phyloP scores from a whole-genome alignment of 2,797 vertebrate species.

The Selene dorsalis region DNA sequence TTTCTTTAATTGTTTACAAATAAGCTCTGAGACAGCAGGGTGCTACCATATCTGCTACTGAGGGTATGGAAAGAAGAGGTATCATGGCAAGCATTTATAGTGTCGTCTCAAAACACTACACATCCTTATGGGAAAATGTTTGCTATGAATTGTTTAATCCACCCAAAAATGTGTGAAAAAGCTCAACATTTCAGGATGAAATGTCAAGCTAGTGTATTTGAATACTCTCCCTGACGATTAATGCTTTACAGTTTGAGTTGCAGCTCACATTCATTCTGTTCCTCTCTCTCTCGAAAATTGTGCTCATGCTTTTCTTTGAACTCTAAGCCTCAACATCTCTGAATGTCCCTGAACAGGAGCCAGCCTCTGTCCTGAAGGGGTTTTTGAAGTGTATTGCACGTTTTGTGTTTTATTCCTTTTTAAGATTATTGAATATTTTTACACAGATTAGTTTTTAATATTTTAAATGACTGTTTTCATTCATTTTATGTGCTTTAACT shows the following conservation, averaged over 20 bases:
- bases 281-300: background rate
- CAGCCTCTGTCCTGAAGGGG: constrained; percentile 22
- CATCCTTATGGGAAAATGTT: constrained; percentile 47
- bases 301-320: constrained; percentile 30
- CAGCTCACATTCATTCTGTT: constrained; percentile 5
- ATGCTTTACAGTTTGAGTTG: constrained; percentile 6
- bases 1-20: constrained; percentile 43
- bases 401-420: constrained; percentile 20
- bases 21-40: constrained; percentile 65
- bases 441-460: constrained; percentile 32
- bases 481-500: constrained; percentile 38
- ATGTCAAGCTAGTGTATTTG: background rate
- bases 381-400: constrained; percentile 61
- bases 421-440: constrained; percentile 41
- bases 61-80: constrained; percentile 29
- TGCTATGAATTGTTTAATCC: constrained; percentile 48
- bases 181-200: constrained; percentile 21
- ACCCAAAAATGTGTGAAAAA: constrained; percentile 13
- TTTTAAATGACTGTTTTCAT: constrained; percentile 35
- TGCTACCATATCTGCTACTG: constrained; percentile 32
- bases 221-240: constrained; percentile 1
- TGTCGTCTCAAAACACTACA: constrained; percentile 74
- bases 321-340: constrained; percentile 34
- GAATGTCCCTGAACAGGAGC: constrained; percentile 34
- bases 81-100: constrained; percentile 57